phyloP scores from a whole-genome alignment of 2,797 vertebrate species.

The Chelonia mydas region DNA sequence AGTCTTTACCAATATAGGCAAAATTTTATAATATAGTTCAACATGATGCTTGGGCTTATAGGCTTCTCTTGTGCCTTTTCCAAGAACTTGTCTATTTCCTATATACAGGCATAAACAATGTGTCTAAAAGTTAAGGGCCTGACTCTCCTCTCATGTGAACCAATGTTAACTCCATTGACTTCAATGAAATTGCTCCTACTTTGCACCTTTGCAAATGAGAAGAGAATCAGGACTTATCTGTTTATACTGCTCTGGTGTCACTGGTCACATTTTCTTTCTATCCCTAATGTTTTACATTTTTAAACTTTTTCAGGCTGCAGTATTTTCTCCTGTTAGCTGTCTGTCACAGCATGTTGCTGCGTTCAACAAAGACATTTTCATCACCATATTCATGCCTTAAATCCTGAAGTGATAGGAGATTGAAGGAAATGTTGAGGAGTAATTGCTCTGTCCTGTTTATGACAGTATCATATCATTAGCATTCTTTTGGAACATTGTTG shows the following conservation, averaged over 20 bases:
- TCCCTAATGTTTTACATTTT: conserved; percentile 21
- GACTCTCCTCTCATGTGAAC: neutral
- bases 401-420: conserved; percentile 33
- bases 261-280: conserved; percentile 22
- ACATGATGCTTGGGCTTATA: neutral
- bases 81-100: rapidly evolving
- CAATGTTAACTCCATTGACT: neutral
- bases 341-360: conserved; percentile 53
- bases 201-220: neutral
- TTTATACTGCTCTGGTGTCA: conserved; percentile 25
- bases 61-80: neutral
- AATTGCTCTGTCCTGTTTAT: conserved; percentile 66
- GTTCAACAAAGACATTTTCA: conserved; percentile 59
- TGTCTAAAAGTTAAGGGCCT: neutral
- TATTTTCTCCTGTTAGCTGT: conserved; percentile 22
- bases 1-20: rapidly evolving
- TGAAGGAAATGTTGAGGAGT: conserved; percentile 44
- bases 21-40: neutral
- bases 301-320: conserved; percentile 27
- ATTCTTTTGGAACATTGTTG: neutral
- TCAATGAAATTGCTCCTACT: neutral
- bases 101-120: neutral
- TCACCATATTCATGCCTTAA: conserved; percentile 12
- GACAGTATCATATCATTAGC: neutral
- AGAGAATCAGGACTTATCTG: neutral